Base-by-base conservation (phyloP, 2,797 vertebrate genomes). In the Erethizon dorsatum region DNA sequence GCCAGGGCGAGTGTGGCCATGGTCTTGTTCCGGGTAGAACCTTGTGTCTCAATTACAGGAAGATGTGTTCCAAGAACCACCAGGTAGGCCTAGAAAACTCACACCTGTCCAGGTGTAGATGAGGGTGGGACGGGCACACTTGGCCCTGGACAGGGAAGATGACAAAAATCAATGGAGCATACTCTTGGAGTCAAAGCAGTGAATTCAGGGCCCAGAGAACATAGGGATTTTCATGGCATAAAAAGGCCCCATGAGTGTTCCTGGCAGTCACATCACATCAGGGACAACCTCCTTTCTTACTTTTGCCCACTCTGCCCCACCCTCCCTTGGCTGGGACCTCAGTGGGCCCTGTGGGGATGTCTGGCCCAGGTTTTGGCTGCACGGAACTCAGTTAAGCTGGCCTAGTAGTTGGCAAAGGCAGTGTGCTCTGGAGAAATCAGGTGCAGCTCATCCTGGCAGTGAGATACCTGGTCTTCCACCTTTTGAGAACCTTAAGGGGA, bases 201-300 rank as follows among this genome's bases (percentile, higher is more conserved):
- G 41, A 45, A 75, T 77, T 63, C 52, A 20, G 37, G 50, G 63
- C 71, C 63, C 10, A 37, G 91, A 54, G 80, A 91, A 79, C 0
- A 37, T 5, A 92, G 41, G 26, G 41, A 75, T 59, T 88, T 80
- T 80, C 73, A 80, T 10, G 41, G 84, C 56, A 84, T 79, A 52
- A 33, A 93, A 95, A 91, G 88, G 94, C 83, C 88, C 87, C 50
- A 6, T 10, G 88, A 79, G 80, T 67, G 50, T 6, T 59, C n/a
- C n/a, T 0, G 2, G 47, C 50, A 59, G 26, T 84, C 9, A 18
- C 0, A 3, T 33, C 65, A 31, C 45, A 50, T 52, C 75, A 50
- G 28, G 26, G 50, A 65, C 75, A 91, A 80, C 56, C 50, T 75
- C 56, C 24, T 84, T 50, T 57, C 24, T 79, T 37, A 18, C 24